Evolutionary conservation across 1,140 invertebrate species (phyloP).

Genomic region (Dermatophagoides farinae): DNA sequence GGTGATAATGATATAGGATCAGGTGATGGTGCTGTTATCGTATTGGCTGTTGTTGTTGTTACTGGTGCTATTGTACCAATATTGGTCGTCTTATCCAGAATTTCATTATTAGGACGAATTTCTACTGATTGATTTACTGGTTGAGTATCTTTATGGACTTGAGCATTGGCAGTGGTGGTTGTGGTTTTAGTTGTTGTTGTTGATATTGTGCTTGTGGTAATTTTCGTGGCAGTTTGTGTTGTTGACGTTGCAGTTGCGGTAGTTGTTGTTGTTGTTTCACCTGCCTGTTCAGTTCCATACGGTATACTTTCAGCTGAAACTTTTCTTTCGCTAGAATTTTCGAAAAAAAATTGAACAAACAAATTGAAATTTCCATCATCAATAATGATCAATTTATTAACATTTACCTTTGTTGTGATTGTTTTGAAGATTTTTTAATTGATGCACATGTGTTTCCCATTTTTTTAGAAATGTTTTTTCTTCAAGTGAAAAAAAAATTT

Average conservation of each 20-base stretch:
- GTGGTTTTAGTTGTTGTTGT: neutral
- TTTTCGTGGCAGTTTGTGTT: neutral
- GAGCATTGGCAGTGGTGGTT: no score
- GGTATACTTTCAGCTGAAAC: slow-evolving; percentile 7
- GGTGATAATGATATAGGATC: neutral
- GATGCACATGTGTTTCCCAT: slow-evolving; percentile 3
- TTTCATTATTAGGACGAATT: no score
- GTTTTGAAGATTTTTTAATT: neutral
- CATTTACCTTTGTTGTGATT: neutral
- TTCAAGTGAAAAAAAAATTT: no score
- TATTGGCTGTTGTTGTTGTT: neutral
- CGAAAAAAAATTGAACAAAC: neutral
- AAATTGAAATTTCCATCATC: neutral
- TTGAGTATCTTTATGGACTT: no score
- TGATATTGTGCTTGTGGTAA: neutral
- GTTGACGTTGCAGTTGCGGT: neutral
- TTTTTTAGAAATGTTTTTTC: neutral
- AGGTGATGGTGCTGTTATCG: neutral
- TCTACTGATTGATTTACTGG: no score
- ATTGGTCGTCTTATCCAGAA: no score
- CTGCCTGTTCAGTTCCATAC: neutral
- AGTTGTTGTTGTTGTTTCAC: neutral
- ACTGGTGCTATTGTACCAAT: neutral
- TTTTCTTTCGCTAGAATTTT: slow-evolving; percentile 4
- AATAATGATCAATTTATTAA: neutral